These are phyloP conservation scores for Agapostemon virescens DNA, from an alignment of 2,888 invertebrate species.

Conservation along the genomic window DNA sequence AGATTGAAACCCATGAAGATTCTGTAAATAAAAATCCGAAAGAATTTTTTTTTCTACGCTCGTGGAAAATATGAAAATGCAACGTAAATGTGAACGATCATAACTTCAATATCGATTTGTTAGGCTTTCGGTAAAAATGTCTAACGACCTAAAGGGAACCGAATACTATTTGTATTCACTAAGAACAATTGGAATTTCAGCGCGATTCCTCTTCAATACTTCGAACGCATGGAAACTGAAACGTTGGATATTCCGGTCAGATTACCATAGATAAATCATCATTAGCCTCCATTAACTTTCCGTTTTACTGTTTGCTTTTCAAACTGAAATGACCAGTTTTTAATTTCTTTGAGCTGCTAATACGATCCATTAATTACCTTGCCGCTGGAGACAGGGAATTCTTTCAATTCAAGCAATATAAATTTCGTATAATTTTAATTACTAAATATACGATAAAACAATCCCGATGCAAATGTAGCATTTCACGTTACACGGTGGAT, in stretches of 20 bases:
- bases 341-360: background rate
- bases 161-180: background rate
- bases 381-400: background rate
- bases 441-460: too few relatives aligned
- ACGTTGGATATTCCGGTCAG: background rate
- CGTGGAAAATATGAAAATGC: background rate
- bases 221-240: background rate
- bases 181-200: background rate
- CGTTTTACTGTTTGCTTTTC: background rate
- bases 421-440: too few relatives aligned
- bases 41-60: too few relatives aligned
- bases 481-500: too few relatives aligned
- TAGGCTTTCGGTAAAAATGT: background rate
- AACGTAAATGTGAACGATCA: background rate
- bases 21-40: background rate
- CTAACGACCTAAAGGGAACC: background rate
- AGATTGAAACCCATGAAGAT: background rate
- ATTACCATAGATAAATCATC: background rate
- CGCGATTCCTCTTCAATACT: background rate
- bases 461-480: too few relatives aligned
- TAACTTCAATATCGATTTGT: background rate
- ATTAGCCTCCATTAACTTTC: background rate
- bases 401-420: background rate
- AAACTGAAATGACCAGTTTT: background rate
- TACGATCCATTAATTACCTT: background rate